A percentile compares a stretch with the other conserved stretches of the same genome.
Conservation (phyloP, 2,113 vertebrate genomes). For the Centropus unirufus region DNA sequence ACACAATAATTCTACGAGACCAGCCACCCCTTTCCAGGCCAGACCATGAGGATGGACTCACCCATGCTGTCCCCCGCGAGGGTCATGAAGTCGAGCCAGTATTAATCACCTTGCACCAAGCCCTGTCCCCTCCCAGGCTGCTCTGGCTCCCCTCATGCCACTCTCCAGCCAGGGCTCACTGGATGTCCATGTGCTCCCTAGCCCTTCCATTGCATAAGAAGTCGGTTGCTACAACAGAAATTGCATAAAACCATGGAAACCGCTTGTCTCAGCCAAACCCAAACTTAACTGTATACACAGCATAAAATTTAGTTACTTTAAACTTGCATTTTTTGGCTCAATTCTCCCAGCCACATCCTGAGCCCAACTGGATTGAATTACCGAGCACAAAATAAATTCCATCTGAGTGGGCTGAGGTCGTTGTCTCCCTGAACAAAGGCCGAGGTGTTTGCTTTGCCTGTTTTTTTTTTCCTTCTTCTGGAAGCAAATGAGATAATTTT, state of each 20-base stretch:
- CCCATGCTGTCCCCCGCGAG: background rate
- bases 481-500: background rate
- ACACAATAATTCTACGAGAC: background rate
- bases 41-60: background rate
- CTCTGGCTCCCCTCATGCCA: background rate
- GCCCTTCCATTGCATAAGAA: conserved; percentile 25
- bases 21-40: background rate
- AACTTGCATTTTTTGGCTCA: conserved; percentile 76
- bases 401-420: conserved; percentile 56
- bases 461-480: background rate
- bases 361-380: conserved; percentile 76
- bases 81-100: accelerated
- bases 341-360: conserved; percentile 73
- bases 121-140: background rate
- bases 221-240: conserved; percentile 72
- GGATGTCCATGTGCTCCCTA: background rate
- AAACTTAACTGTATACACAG: conserved; percentile 40
- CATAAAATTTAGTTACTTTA: conserved; percentile 66
- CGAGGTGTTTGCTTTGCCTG: conserved; percentile 45
- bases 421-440: conserved; percentile 53
- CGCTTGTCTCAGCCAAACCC: conserved; percentile 57
- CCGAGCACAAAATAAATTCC: conserved; percentile 73
- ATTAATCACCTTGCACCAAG: background rate
- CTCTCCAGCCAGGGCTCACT: background rate
- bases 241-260: conserved; percentile 66